Evolutionary conservation across 2,113 vertebrate species (phyloP).

Genomic region (Triplophysa dalaica): DNA sequence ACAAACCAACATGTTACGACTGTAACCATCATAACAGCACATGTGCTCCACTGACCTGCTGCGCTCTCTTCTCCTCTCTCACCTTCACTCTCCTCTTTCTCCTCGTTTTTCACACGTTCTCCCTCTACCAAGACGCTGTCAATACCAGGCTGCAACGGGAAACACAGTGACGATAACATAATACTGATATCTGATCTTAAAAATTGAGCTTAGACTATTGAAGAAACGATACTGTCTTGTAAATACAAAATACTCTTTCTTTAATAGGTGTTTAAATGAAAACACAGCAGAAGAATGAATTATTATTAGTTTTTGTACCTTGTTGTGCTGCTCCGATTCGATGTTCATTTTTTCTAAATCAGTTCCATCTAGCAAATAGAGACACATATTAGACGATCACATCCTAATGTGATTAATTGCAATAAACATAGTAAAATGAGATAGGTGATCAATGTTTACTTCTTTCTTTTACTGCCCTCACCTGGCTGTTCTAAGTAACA

Average conservation of each 20-base stretch:
- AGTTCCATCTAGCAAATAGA: conserved; percentile 31
- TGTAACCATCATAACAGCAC: background rate
- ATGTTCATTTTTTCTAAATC: conserved; percentile 44
- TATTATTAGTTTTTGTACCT: conserved; percentile 27
- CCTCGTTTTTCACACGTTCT: conserved; percentile 44
- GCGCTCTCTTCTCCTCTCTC: conserved; percentile 51
- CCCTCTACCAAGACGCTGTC: conserved; percentile 31
- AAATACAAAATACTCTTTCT: too few species aligned
- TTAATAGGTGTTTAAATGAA: too few species aligned
- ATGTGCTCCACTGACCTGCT: conserved; percentile 35
- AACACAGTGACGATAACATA: background rate
- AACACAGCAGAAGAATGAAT: background rate
- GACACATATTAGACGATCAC: background rate
- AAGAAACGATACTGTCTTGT: too few species aligned
- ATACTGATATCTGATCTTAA: too few species aligned
- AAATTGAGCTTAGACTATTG: too few species aligned
- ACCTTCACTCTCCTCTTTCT: conserved; percentile 54
- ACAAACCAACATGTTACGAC: background rate
- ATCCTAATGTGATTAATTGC: background rate
- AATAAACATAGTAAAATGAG: too few species aligned
- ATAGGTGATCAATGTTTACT: background rate
- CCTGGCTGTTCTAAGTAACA: conserved; percentile 10
- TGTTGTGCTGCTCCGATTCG: conserved; percentile 38
- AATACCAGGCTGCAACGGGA: conserved; percentile 11
- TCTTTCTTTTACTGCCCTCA: conserved; percentile 23